These are phyloP conservation scores for Sylvilagus floridanus DNA, from an alignment of 2,797 vertebrate genomes.

Conservation along the genomic window DNA sequence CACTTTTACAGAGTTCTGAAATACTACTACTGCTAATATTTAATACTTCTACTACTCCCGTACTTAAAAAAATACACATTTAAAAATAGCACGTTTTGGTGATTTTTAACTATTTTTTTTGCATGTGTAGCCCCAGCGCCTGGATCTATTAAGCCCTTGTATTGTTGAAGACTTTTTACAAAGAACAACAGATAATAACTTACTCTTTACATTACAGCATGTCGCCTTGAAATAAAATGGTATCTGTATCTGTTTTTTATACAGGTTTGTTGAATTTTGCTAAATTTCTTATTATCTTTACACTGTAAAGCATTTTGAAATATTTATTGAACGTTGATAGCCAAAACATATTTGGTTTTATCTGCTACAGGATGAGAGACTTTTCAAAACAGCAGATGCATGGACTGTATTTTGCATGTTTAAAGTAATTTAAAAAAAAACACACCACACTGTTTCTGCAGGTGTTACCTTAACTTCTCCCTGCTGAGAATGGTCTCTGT, in stretches of 20 bases:
- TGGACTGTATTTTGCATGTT: conserved; percentile 98
- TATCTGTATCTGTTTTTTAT: conserved; percentile 95
- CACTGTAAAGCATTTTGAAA: conserved; percentile 96
- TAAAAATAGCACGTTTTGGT: conserved; percentile 90
- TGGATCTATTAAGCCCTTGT: conserved; percentile 89
- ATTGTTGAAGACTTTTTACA: conserved; percentile 90
- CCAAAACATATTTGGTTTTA: conserved; percentile 89
- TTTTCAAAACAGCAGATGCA: conserved; percentile 91
- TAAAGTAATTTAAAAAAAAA: conserved; percentile 91
- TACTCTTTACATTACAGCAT: conserved; percentile 93
- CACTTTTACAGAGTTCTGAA: conserved; percentile 85
- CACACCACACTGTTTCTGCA: conserved; percentile 88
- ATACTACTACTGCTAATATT: conserved; percentile 80
- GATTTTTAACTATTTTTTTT: conserved; percentile 89
- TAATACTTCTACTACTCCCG: conserved; percentile 83
- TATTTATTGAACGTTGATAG: conserved; percentile 89
- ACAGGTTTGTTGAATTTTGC: conserved; percentile 97
- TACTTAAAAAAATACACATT: conserved; percentile 81
- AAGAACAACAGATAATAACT: conserved; percentile 84
- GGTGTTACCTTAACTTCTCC: conserved; percentile 85
- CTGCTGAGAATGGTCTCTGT: conserved; percentile 74
- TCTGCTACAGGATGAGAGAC: conserved; percentile 88
- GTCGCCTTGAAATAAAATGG: conserved; percentile 90
- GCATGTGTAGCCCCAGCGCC: conserved; percentile 92
- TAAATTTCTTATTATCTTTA: conserved; percentile 99